phyloP scores from a whole-genome alignment of 2,113 vertebrate genomes.

The Callipepla californica region DNA sequence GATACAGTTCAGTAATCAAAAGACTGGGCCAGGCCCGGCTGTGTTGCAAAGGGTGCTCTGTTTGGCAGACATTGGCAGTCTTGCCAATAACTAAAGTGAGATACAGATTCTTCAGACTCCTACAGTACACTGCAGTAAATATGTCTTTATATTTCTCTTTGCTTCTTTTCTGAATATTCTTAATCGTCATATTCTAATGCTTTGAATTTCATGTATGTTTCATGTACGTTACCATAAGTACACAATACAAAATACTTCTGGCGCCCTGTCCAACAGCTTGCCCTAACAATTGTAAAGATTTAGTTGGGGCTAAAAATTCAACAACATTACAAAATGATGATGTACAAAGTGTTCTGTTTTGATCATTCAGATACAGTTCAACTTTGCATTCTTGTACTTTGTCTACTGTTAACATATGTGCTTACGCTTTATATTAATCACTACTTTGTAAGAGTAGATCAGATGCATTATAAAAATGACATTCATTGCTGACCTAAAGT shows the following conservation, averaged over 20 bases:
- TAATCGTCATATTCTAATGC: background rate
- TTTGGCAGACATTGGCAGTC: background rate
- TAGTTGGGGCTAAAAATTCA: background rate
- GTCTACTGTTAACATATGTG: background rate
- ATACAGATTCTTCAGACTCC: background rate
- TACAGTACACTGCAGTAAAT: background rate
- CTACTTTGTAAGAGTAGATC: background rate
- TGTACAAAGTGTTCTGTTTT: background rate
- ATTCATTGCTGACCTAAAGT: background rate
- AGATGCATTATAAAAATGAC: background rate
- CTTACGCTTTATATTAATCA: background rate
- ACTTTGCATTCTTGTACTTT: background rate
- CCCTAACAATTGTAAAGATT: background rate
- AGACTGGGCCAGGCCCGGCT: background rate
- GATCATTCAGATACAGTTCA: background rate
- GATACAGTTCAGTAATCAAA: background rate
- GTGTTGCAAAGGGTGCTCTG: background rate
- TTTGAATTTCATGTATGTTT: background rate
- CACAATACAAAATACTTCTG: background rate
- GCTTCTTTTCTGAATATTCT: background rate
- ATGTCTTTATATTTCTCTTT: background rate
- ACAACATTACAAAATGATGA: background rate
- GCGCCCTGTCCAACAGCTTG: background rate
- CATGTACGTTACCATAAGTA: background rate
- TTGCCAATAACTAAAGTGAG: background rate